A percentile compares a stretch with the other conserved stretches of the same genome.
Evolutionary conservation across 2,888 invertebrate genomes (phyloP).

Genomic region (Malacosoma neustria): DNA sequence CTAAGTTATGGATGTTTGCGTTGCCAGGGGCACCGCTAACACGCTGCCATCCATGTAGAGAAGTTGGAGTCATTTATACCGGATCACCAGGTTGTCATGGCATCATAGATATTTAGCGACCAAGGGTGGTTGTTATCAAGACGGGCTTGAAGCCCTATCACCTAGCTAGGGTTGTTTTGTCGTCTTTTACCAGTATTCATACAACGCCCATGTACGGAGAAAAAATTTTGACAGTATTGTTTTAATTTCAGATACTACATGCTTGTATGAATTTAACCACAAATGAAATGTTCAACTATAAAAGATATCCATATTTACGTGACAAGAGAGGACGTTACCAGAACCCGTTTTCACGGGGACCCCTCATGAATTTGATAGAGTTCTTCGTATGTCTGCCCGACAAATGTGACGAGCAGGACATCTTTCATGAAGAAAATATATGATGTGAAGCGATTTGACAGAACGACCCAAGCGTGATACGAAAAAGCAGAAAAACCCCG

Average conservation of each 20-base stretch:
- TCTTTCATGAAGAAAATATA: conserved; percentile 78
- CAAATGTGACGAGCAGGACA: conserved; percentile 83
- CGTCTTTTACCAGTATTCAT: too few species aligned
- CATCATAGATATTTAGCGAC: too few species aligned
- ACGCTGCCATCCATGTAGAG: too few species aligned
- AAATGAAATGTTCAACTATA: conserved; percentile 96
- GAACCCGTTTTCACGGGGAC: conserved; percentile 94
- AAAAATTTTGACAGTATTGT: too few species aligned
- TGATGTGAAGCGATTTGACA: conserved; percentile 40
- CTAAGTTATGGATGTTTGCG: too few species aligned
- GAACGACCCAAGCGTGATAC: conserved; percentile 8
- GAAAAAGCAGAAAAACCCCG: conserved; percentile 10
- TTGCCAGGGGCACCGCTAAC: too few species aligned
- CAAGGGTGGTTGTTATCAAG: too few species aligned
- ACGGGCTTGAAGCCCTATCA: too few species aligned
- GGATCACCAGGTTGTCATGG: too few species aligned
- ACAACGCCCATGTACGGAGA: too few species aligned
- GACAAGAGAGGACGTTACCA: conserved; percentile 92
- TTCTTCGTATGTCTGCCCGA: conserved; percentile 92
- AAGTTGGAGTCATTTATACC: too few species aligned
- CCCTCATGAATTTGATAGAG: conserved; percentile 89
- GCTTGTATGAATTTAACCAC: conserved; percentile 95
- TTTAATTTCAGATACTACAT: conserved; percentile 83
- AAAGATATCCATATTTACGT: conserved; percentile 90
- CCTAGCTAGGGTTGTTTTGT: too few species aligned